Percentiles rank a stretch among this genome's conserved stretches.
Conservation (phyloP, 1,140 invertebrate species). For the Hylaeus volcanicus region DNA sequence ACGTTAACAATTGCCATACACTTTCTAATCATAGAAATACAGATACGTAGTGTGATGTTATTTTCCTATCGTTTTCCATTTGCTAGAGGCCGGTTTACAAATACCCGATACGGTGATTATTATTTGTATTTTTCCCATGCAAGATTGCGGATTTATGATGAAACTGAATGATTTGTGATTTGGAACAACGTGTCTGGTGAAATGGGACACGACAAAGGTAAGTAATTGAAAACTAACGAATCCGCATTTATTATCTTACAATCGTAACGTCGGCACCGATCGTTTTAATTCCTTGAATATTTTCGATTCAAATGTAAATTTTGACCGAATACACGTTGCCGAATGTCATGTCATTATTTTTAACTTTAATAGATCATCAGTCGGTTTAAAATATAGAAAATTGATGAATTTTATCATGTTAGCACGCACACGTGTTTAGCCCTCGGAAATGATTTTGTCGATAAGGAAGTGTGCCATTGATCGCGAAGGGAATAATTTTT, state of each 20-base stretch:
- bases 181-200: not conserved
- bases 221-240: not conserved
- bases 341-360: not conserved
- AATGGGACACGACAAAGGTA: not conserved
- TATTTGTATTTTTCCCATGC: constrained; percentile 10
- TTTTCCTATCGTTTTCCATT: not conserved
- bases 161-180: not conserved
- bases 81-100: constrained; percentile 1
- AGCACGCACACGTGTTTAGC: not conserved
- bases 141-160: not conserved
- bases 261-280: not conserved
- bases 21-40: not conserved
- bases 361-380: too few species aligned
- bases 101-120: not conserved
- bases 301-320: not conserved
- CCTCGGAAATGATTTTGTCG: not conserved
- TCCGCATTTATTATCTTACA: not conserved
- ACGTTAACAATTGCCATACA: not conserved
- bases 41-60: not conserved
- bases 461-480: constrained; percentile 10
- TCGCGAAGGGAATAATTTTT: not conserved
- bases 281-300: not conserved
- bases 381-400: too few species aligned
- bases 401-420: not conserved
- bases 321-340: not conserved